Percentiles rank a stretch among this genome's conserved stretches.
These are phyloP conservation scores for Diglossa brunneiventris DNA, from an alignment of 2,113 vertebrate species.

Conservation along the genomic window DNA sequence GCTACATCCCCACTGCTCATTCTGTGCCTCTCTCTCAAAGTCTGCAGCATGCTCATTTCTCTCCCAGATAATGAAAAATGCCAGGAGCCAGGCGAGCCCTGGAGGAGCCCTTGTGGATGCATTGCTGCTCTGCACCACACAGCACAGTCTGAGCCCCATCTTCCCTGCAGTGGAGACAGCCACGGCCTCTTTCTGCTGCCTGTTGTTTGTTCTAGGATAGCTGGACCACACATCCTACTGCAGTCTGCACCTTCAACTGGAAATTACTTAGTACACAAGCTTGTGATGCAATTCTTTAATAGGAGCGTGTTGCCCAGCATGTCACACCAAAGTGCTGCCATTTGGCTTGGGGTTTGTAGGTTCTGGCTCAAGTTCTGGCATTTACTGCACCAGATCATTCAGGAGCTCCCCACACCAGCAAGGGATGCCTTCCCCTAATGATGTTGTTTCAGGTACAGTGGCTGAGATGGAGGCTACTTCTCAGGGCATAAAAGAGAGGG, in stretches of 20 bases:
- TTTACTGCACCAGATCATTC: neutral
- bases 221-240: neutral
- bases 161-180: neutral
- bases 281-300: neutral
- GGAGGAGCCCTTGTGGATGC: neutral
- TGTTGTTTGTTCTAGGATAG: neutral
- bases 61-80: neutral
- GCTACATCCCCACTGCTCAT: neutral
- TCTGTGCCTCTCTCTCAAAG: neutral
- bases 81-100: neutral
- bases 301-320: fast-evolving
- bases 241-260: neutral
- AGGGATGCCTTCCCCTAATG: fast-evolving
- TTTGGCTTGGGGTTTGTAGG: neutral
- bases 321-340: fast-evolving
- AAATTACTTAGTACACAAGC: neutral
- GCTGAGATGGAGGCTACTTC: neutral
- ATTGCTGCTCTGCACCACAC: neutral
- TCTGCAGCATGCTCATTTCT: neutral
- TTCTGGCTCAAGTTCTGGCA: neutral
- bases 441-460: neutral
- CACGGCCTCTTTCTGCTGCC: neutral
- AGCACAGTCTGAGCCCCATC: neutral
- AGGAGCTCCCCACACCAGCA: neutral
- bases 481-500: neutral